These are phyloP conservation scores for Glandiceps talaboti DNA, from an alignment of 53 echinoderm and acorn worm species.

Conservation along the genomic window DNA sequence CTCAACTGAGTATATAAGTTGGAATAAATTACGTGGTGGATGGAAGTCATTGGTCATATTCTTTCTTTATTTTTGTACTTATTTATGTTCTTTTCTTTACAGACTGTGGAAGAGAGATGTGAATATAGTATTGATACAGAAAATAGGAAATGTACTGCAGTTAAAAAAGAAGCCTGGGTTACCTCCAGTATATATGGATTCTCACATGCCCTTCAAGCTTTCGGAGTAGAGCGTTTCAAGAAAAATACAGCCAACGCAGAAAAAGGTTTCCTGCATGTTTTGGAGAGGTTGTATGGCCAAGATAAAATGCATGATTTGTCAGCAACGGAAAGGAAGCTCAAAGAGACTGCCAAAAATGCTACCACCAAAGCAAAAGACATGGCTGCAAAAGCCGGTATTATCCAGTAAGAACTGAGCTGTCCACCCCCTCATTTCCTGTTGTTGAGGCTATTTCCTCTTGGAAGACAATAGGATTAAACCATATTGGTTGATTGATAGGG, in stretches of 20 bases:
- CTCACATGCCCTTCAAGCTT: conserved; percentile 44
- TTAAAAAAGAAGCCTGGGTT: conserved; percentile 68
- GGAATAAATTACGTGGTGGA: no score
- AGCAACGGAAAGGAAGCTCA: conserved; percentile 25
- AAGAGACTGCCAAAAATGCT: conserved; percentile 25
- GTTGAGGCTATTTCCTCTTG: no score
- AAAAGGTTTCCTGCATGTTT: conserved; percentile 56
- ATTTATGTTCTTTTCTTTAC: background rate
- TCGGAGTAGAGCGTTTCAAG: conserved; percentile 80
- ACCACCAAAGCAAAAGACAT: conserved; percentile 34
- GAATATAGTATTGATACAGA: conserved; percentile 41
- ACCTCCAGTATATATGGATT: conserved; percentile 62
- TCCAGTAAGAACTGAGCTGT: conserved; percentile 1
- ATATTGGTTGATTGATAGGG: no score
- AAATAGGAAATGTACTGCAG: conserved; percentile 62
- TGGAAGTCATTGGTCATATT: no score
- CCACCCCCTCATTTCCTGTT: no score
- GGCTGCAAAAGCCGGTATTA: conserved; percentile 28
- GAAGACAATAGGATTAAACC: no score
- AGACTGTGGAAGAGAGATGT: conserved; percentile 83
- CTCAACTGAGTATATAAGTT: no score
- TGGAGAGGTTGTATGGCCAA: conserved; percentile 56
- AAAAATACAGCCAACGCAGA: conserved; percentile 51
- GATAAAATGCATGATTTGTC: conserved; percentile 16
- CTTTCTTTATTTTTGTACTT: no score